These are phyloP conservation scores for Oikopleura vanhoeffeni DNA, from an alignment of 23 tunicate genomes.

Conservation along the genomic window DNA sequence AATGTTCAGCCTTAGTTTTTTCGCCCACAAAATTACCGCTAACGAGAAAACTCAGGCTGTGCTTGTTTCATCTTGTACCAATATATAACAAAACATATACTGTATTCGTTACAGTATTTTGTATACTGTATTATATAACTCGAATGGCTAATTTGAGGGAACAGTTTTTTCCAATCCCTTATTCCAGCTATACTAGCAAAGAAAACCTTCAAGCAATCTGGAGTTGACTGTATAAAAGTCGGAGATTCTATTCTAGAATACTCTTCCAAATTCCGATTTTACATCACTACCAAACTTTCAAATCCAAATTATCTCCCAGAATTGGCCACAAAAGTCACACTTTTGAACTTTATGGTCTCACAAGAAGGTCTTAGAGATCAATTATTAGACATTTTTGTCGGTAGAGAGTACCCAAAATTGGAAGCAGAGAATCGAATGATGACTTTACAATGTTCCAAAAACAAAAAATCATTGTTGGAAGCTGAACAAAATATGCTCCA, in stretches of 20 bases:
- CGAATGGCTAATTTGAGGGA: no score
- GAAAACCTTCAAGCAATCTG: no score
- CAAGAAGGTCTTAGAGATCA: slow-evolving; percentile 80
- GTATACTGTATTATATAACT: no score
- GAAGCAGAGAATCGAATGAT: slow-evolving; percentile 68
- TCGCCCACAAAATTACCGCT: no score
- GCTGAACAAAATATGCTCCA: slow-evolving; percentile 75
- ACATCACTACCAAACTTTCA: slow-evolving; percentile 93
- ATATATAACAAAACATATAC: no score
- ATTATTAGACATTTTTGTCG: slow-evolving; percentile 52
- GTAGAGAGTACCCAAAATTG: slow-evolving; percentile 72
- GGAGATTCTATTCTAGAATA: slow-evolving; percentile 93
- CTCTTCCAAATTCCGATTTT: slow-evolving; percentile 89
- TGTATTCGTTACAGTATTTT: no score
- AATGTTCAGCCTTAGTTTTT: no score
- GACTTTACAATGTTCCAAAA: slow-evolving; percentile 52
- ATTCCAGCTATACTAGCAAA: no score
- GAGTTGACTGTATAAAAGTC: slow-evolving; percentile 64
- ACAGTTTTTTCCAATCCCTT: no score
- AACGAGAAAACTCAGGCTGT: no score
- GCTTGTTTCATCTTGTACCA: no score
- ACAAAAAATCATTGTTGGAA: slow-evolving; percentile 63
- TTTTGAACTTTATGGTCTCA: slow-evolving; percentile 89
- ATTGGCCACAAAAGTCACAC: slow-evolving; percentile 94
- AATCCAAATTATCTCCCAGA: slow-evolving; percentile 93